phyloP scores from a whole-genome alignment of 1,140 invertebrate species.

The Leptestheria dahalacensis region DNA sequence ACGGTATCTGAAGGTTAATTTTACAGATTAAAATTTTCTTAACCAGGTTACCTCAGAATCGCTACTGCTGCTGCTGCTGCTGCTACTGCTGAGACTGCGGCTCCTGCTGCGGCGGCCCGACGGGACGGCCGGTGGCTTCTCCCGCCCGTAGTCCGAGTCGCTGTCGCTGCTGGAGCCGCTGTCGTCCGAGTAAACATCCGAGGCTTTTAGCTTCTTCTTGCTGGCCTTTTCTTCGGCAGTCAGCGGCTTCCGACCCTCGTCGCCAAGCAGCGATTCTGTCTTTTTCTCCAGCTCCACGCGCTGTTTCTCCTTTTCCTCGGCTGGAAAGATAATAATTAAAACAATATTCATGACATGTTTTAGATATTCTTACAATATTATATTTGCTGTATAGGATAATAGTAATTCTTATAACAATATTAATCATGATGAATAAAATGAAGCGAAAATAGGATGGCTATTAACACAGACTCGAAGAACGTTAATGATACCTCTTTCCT shows the following conservation, averaged over 20 bases:
- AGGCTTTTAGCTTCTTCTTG: conserved; percentile 66
- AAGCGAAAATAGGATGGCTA: too few species aligned
- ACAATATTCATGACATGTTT: background rate
- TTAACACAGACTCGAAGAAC: too few species aligned
- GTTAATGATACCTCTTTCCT: conserved; percentile 43
- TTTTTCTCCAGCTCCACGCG: conserved; percentile 26
- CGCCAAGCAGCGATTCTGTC: conserved; percentile 39
- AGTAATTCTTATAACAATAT: background rate
- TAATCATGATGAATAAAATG: background rate
- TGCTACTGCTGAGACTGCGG: conserved; percentile 20
- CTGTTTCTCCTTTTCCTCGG: conserved; percentile 15
- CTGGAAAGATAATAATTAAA: conserved; percentile 23
- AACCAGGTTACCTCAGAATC: conserved; percentile 23
- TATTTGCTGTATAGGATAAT: too few species aligned
- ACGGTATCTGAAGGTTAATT: too few species aligned
- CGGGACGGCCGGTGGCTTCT: background rate
- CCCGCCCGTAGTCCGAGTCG: conserved; percentile 28
- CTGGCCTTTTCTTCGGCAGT: conserved; percentile 23
- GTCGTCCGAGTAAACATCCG: conserved; percentile 91
- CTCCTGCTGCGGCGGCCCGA: conserved; percentile 1
- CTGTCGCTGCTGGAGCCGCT: conserved; percentile 61
- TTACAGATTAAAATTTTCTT: too few species aligned
- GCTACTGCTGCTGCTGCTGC: conserved; percentile 21
- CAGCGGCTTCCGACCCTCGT: conserved; percentile 25
- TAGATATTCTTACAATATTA: too few species aligned